phyloP scores from a whole-genome alignment of 2,113 vertebrate genomes.

The Spheniscus mendiculus region DNA sequence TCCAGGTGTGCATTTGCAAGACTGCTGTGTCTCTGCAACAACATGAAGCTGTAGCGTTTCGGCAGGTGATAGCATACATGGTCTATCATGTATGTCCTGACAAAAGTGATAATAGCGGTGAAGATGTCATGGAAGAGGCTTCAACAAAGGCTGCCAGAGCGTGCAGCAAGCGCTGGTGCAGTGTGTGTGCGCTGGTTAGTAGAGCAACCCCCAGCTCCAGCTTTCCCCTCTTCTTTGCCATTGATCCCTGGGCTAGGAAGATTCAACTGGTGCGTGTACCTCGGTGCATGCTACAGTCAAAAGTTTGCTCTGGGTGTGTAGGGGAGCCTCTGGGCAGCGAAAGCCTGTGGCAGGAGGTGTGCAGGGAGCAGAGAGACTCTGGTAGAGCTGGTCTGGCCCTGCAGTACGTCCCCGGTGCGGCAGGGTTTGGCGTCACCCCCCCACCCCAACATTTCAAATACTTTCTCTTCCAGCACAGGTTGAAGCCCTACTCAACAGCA shows the following conservation, averaged over 20 bases:
- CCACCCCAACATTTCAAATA: background rate
- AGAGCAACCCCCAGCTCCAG: background rate
- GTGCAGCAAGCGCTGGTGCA: background rate
- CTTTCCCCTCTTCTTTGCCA: background rate
- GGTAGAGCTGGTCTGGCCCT: background rate
- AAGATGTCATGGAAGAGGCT: background rate
- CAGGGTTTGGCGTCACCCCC: background rate
- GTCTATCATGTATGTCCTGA: background rate
- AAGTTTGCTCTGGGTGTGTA: background rate
- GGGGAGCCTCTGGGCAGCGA: fast-evolving
- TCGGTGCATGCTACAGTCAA: fast-evolving
- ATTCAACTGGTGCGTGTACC: fast-evolving
- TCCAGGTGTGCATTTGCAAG: background rate
- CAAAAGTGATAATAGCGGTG: fast-evolving
- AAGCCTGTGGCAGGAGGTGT: fast-evolving
- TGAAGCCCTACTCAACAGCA: background rate
- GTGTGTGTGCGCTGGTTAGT: background rate
- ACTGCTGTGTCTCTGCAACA: background rate
- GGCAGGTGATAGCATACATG: background rate
- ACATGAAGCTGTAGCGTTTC: background rate
- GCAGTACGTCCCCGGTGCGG: fast-evolving
- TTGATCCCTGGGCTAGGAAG: no score
- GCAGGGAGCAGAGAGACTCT: background rate
- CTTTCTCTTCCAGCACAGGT: background rate
- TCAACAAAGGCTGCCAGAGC: background rate